Percentiles rank a stretch among this genome's conserved stretches.
Conservation (phyloP, 2,797 vertebrate species). For the Sternarchorhynchus goeldii region DNA sequence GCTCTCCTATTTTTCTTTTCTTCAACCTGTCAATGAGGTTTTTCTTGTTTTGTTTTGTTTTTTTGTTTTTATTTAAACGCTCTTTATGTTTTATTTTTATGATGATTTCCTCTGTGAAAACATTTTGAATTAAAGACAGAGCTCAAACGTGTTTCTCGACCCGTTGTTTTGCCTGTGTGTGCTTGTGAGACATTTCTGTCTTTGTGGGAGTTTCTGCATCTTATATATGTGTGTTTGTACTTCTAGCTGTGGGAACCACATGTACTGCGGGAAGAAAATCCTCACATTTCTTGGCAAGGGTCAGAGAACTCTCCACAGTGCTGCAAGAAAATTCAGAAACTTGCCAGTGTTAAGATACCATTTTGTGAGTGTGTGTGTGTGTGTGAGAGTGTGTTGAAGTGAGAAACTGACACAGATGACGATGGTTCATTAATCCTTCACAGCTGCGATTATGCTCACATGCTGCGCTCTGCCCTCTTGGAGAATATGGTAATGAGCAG, state of each 20-base stretch:
- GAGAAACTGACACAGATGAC: conserved; percentile 7
- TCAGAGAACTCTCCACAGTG: not conserved
- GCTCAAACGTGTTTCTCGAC: conserved; percentile 36
- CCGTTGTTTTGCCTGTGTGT: not conserved
- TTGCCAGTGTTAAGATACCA: not conserved
- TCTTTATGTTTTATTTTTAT: conserved; percentile 55
- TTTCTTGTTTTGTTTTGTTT: conserved; percentile 12
- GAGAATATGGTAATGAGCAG: conserved; percentile 7
- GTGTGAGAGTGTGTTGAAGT: not conserved
- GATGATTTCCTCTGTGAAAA: conserved; percentile 57
- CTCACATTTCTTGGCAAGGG: not conserved
- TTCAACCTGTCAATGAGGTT: conserved; percentile 30
- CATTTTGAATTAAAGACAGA: conserved; percentile 56
- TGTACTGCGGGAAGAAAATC: not conserved
- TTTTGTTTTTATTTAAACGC: conserved; percentile 45
- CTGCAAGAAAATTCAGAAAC: not conserved
- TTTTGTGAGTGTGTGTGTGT: not conserved
- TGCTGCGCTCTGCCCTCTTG: not conserved
- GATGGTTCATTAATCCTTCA: conserved; percentile 30
- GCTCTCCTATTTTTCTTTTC: conserved; percentile 49
- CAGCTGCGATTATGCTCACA: conserved; percentile 26
- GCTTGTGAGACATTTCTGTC: not conserved
- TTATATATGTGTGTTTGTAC: not conserved
- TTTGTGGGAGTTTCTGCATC: not conserved
- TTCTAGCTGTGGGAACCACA: not conserved